Conservation (phyloP, 2,797 vertebrate species). For the Coregonus ussuriensis region DNA sequence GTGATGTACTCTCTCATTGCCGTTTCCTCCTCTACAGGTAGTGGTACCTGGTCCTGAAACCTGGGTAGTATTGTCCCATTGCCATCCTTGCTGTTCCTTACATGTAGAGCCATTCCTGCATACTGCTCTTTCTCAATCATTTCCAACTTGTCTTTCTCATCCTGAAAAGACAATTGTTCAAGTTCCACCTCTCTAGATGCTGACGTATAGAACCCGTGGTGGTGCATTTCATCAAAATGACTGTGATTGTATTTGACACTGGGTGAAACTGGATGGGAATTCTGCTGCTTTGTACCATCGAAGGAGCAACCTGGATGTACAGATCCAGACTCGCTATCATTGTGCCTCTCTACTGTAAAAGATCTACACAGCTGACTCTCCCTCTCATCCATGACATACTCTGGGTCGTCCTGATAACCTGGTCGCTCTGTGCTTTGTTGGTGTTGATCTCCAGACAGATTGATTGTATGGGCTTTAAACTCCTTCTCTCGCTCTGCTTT, state of each 20-base stretch:
- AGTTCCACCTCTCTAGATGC: slow-evolving; percentile 14
- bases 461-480: background rate
- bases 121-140: slow-evolving; percentile 32
- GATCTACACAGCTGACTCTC: slow-evolving; percentile 50
- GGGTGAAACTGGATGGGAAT: background rate
- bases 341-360: slow-evolving; percentile 35
- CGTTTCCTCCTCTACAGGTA: background rate
- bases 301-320: background rate
- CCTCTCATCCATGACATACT: slow-evolving; percentile 20
- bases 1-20: slow-evolving; percentile 21
- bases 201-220: background rate
- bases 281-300: background rate
- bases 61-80: slow-evolving; percentile 3
- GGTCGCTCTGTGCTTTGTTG: slow-evolving; percentile 20
- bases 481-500: slow-evolving; percentile 38
- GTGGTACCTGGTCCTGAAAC: background rate
- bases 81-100: background rate
- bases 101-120: slow-evolving; percentile 23
- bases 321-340: slow-evolving; percentile 11
- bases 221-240: slow-evolving; percentile 27
- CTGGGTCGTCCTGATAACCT: slow-evolving; percentile 22
- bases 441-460: slow-evolving; percentile 6
- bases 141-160: slow-evolving; percentile 40
- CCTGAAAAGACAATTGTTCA: slow-evolving; percentile 42
- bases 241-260: background rate